These are phyloP conservation scores for Melipona bicolor DNA, from an alignment of 2,888 invertebrate species.

Conservation along the genomic window DNA sequence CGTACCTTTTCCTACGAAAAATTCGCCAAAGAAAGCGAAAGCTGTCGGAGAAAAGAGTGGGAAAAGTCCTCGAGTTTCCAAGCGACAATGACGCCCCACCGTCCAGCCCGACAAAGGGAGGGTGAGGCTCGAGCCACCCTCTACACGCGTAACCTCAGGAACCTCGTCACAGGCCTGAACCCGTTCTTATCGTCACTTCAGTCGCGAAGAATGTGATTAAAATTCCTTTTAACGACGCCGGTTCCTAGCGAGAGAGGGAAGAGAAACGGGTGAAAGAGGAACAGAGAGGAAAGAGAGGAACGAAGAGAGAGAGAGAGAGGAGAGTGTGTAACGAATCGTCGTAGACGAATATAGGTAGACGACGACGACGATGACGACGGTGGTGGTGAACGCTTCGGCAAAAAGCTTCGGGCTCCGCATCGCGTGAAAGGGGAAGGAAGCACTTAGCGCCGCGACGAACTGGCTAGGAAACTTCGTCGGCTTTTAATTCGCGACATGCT, in stretches of 20 bases:
- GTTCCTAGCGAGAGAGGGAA: neutral
- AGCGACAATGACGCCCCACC: constrained; percentile 36
- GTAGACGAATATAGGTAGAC: no score
- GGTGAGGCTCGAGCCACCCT: constrained; percentile 9
- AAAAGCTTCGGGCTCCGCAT: constrained; percentile 39
- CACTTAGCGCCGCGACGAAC: constrained; percentile 59
- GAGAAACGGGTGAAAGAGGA: neutral
- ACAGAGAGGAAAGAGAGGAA: neutral
- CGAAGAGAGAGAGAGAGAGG: neutral
- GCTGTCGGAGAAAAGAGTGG: neutral
- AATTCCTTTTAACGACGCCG: constrained; percentile 76
- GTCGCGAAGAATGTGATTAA: constrained; percentile 78
- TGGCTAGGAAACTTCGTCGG: constrained; percentile 56
- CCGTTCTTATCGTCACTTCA: constrained; percentile 74
- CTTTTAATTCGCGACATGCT: constrained; percentile 76
- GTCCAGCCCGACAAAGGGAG: constrained; percentile 8
- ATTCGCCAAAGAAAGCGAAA: neutral
- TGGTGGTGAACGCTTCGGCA: constrained; percentile 19
- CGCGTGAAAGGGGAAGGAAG: constrained; percentile 49
- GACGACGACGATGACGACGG: constrained; percentile 40
- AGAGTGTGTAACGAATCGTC: constrained; percentile 56
- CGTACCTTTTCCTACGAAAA: no score
- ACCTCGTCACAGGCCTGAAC: constrained; percentile 35
- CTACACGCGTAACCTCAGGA: constrained; percentile 44
- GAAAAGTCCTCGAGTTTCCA: constrained; percentile 2